A percentile compares a stretch with the other conserved stretches of the same genome.
Evolutionary conservation across 2,888 invertebrate genomes (phyloP).

Genomic region (Cremastinae sp.): DNA sequence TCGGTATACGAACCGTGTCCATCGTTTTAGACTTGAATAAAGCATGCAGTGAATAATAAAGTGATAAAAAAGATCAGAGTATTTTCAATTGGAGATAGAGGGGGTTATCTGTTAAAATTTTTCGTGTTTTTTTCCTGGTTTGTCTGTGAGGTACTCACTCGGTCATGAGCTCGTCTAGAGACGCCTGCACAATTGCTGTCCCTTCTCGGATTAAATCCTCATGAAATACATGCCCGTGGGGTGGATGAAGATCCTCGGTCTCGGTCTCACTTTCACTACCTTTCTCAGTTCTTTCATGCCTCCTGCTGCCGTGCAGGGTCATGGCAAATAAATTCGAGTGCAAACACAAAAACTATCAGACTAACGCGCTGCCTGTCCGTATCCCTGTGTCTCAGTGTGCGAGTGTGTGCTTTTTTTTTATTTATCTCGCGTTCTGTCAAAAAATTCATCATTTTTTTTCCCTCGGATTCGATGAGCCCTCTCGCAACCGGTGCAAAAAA

Average conservation of each 20-base stretch:
- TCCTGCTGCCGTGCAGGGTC: slow-evolving; percentile 75
- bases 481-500: background rate
- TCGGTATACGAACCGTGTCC: slow-evolving; percentile 67
- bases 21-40: slow-evolving; percentile 54
- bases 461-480: slow-evolving; percentile 4
- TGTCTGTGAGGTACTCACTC: slow-evolving; percentile 78
- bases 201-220: slow-evolving; percentile 76
- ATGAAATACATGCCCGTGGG: slow-evolving; percentile 76
- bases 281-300: slow-evolving; percentile 81
- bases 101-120: slow-evolving; percentile 24
- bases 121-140: slow-evolving; percentile 17
- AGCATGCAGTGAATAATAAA: slow-evolving; percentile 33
- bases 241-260: slow-evolving; percentile 84
- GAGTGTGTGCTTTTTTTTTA: slow-evolving; percentile 8
- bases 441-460: slow-evolving; percentile 18
- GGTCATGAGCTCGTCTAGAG: slow-evolving; percentile 79
- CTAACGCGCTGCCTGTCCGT: slow-evolving; percentile 47
- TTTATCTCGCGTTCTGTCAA: slow-evolving; percentile 26
- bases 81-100: slow-evolving; percentile 20
- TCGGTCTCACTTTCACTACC: slow-evolving; percentile 88
- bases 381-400: background rate
- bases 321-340: slow-evolving; percentile 73
- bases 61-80: slow-evolving; percentile 9
- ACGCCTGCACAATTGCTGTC: slow-evolving; percentile 77
- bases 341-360: slow-evolving; percentile 70